A percentile compares a stretch with the other conserved stretches of the same genome.
phyloP scores from a whole-genome alignment of 2,797 vertebrate genomes.

The Taenioides sp. region DNA sequence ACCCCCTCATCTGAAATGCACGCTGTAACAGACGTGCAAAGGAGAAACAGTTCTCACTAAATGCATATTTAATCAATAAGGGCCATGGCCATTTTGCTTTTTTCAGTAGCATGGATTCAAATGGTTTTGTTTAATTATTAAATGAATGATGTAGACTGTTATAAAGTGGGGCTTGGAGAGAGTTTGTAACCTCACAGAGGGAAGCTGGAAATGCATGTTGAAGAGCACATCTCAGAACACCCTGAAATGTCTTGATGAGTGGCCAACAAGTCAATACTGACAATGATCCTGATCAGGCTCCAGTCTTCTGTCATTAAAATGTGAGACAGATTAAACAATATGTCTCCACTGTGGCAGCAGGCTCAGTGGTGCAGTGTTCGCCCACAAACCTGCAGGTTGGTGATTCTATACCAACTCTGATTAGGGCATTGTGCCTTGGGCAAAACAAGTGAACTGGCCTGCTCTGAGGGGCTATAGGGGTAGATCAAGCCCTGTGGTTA shows the following conservation, averaged over 20 bases:
- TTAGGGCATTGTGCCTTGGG: neutral
- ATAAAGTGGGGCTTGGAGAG: too few relatives aligned
- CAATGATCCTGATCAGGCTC: constrained; percentile 19
- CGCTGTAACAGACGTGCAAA: constrained; percentile 16
- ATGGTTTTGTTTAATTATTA: too few relatives aligned
- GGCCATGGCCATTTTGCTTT: neutral
- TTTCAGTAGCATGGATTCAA: neutral
- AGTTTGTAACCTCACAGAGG: too few relatives aligned
- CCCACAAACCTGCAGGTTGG: too few relatives aligned
- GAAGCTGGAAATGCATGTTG: too few relatives aligned
- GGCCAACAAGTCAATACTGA: constrained; percentile 31
- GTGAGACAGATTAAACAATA: neutral
- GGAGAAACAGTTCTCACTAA: constrained; percentile 5
- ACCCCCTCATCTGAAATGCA: constrained; percentile 20
- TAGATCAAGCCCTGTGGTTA: too few relatives aligned
- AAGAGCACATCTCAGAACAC: neutral
- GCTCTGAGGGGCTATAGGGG: too few relatives aligned
- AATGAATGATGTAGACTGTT: too few relatives aligned
- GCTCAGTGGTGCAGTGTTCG: neutral
- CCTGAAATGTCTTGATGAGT: neutral
- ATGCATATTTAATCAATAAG: neutral
- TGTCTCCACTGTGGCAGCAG: neutral
- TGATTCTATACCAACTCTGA: neutral
- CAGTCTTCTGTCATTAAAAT: neutral
- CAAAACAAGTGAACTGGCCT: neutral